Percentiles rank a stretch among this genome's conserved stretches.
phyloP scores from a whole-genome alignment of 1,140 invertebrate genomes.

The Coptotermes formosanus region DNA sequence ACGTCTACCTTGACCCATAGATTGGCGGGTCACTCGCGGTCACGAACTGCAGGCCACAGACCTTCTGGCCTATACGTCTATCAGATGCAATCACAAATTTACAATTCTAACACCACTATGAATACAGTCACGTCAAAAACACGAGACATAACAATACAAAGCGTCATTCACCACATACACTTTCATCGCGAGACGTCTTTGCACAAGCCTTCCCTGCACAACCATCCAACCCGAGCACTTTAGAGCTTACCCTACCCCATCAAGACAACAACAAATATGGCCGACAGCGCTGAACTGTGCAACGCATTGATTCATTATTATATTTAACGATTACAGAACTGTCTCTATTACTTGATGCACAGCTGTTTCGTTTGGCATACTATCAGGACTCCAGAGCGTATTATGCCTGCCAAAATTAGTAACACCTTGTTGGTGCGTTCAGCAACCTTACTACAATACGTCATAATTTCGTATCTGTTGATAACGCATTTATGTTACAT shows the following conservation, averaged over 20 bases:
- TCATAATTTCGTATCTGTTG: no score
- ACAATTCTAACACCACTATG: conserved; percentile 5
- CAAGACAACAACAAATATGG: conserved; percentile 33
- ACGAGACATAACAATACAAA: conserved; percentile 9
- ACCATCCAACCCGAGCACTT: conserved; percentile 25
- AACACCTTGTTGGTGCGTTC: no score
- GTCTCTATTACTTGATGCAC: background rate
- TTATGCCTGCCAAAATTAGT: no score
- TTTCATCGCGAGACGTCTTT: conserved; percentile 3
- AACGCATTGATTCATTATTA: conserved; percentile 18
- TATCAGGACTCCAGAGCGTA: no score
- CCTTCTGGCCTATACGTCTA: conserved; percentile 12
- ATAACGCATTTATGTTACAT: no score
- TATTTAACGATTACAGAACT: background rate
- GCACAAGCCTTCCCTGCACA: conserved; percentile 17
- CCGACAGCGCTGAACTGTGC: conserved; percentile 12
- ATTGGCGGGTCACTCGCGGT: conserved; percentile 32
- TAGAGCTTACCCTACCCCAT: conserved; percentile 25
- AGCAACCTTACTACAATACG: no score
- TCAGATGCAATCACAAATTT: conserved; percentile 20
- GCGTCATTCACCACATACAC: conserved; percentile 21
- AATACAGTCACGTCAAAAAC: conserved; percentile 11
- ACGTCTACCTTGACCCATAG: conserved; percentile 33
- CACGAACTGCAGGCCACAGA: conserved; percentile 28
- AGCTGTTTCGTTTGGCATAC: no score